A percentile compares a stretch with the other conserved stretches of the same genome.
These are phyloP conservation scores for Pangasius sanitwongsei DNA, from an alignment of 2,797 vertebrate genomes.

Conservation along the genomic window DNA sequence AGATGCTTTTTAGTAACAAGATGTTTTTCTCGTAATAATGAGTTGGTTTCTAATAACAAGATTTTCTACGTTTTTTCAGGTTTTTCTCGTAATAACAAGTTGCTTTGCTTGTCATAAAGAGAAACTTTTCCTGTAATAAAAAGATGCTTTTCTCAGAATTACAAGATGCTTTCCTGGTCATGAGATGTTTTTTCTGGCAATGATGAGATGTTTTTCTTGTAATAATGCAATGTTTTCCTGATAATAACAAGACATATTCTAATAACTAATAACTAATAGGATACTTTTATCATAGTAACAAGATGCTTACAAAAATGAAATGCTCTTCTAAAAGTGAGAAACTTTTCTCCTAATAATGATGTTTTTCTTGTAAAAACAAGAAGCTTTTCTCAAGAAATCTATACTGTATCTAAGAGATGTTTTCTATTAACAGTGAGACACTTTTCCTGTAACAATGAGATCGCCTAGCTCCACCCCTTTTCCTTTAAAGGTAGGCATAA, in stretches of 20 bases:
- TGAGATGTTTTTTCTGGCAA: too few species aligned
- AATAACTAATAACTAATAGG: too few species aligned
- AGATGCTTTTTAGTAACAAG: background rate
- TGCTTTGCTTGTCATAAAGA: background rate
- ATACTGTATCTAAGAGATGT: background rate
- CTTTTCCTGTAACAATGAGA: background rate
- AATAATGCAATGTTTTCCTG: background rate
- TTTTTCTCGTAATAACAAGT: background rate
- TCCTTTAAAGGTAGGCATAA: background rate
- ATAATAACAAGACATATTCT: background rate
- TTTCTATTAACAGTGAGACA: background rate
- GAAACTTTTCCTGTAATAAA: background rate
- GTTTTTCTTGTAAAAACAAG: too few species aligned
- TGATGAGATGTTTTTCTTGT: background rate
- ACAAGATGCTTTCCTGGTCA: background rate
- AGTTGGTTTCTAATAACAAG: background rate
- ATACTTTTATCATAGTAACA: too few species aligned
- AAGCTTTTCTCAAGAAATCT: too few species aligned
- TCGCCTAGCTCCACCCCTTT: background rate
- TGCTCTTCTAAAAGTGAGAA: background rate
- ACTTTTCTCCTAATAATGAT: background rate
- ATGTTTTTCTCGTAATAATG: background rate
- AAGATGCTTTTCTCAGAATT: background rate
- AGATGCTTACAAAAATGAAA: too few species aligned
- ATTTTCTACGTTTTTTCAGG: too few species aligned